A percentile compares a stretch with the other conserved stretches of the same genome.
phyloP scores from a whole-genome alignment of 2,113 vertebrate genomes.

The Lepidothrix coronata region DNA sequence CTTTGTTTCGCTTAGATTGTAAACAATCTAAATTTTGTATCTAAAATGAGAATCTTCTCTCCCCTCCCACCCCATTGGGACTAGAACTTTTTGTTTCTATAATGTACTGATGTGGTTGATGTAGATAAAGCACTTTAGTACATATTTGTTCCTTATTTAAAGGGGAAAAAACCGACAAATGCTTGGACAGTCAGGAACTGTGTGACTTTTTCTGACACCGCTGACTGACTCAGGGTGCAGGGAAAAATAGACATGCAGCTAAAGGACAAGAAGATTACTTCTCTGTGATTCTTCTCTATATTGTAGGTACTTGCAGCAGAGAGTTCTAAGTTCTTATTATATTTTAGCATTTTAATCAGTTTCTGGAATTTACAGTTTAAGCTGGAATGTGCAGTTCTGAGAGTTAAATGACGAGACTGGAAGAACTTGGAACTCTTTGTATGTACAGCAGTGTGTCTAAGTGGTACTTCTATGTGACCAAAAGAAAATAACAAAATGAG shows the following conservation, averaged over 20 bases:
- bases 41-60: constrained; percentile 71
- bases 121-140: constrained; percentile 87
- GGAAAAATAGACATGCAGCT: constrained; percentile 61
- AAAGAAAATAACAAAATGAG: constrained; percentile 58
- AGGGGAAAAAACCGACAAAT: constrained; percentile 40
- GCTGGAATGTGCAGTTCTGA: constrained; percentile 14
- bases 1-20: constrained; percentile 77
- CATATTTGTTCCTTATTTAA: constrained; percentile 78
- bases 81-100: constrained; percentile 75
- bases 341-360: constrained; percentile 9
- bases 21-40: constrained; percentile 79
- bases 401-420: constrained; percentile 34
- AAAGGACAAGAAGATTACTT: constrained; percentile 49
- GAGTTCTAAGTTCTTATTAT: constrained; percentile 29
- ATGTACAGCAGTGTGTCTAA: constrained; percentile 52
- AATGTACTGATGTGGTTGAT: constrained; percentile 82
- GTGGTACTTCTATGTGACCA: constrained; percentile 67
- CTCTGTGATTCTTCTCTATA: constrained; percentile 36
- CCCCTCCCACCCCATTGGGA: constrained; percentile 41
- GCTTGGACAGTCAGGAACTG: constrained; percentile 71
- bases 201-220: constrained; percentile 66
- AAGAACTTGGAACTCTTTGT: constrained; percentile 70
- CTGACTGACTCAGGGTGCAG: constrained; percentile 64
- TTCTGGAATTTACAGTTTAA: constrained; percentile 56
- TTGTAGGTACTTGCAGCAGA: constrained; percentile 43